These are phyloP conservation scores for Hylaeus anthracinus DNA, from an alignment of 1,140 invertebrate species.

Conservation along the genomic window DNA sequence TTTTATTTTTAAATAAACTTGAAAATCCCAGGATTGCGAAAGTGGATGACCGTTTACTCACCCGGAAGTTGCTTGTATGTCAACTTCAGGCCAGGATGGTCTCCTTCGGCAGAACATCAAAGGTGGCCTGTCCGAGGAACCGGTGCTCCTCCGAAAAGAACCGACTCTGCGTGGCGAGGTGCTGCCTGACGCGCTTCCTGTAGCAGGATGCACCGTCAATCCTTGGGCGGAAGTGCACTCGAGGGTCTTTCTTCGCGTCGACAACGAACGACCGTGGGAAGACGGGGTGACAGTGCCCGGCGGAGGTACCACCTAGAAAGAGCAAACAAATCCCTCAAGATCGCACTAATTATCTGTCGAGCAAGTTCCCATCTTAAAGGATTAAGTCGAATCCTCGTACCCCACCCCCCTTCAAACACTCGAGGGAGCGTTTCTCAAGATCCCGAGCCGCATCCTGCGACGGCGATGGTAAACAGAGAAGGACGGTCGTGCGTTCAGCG, in stretches of 20 bases:
- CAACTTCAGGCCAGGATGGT: slow-evolving; percentile 91
- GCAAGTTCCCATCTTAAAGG: background rate
- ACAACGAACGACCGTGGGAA: slow-evolving; percentile 63
- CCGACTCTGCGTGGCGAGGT: slow-evolving; percentile 65
- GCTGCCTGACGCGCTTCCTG: slow-evolving; percentile 59
- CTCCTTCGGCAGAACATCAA: slow-evolving; percentile 87
- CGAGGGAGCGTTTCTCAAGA: background rate
- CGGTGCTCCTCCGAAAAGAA: slow-evolving; percentile 72
- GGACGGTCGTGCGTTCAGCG: background rate
- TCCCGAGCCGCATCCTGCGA: background rate
- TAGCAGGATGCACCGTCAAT: slow-evolving; percentile 80
- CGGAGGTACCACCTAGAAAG: slow-evolving; percentile 82
- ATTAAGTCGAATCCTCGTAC: background rate
- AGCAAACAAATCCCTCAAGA: slow-evolving; percentile 1
- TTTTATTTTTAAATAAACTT: no score
- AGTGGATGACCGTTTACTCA: slow-evolving; percentile 77
- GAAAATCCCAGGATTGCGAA: no score
- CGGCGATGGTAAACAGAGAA: background rate
- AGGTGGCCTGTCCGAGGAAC: slow-evolving; percentile 83
- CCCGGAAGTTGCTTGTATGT: slow-evolving; percentile 89
- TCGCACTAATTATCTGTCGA: background rate
- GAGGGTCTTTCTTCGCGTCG: slow-evolving; percentile 71
- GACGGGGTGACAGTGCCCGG: slow-evolving; percentile 82
- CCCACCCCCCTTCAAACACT: background rate
- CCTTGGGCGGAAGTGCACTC: slow-evolving; percentile 69